phyloP scores from a whole-genome alignment of 1,140 invertebrate genomes.

The Sinonovacula constricta region DNA sequence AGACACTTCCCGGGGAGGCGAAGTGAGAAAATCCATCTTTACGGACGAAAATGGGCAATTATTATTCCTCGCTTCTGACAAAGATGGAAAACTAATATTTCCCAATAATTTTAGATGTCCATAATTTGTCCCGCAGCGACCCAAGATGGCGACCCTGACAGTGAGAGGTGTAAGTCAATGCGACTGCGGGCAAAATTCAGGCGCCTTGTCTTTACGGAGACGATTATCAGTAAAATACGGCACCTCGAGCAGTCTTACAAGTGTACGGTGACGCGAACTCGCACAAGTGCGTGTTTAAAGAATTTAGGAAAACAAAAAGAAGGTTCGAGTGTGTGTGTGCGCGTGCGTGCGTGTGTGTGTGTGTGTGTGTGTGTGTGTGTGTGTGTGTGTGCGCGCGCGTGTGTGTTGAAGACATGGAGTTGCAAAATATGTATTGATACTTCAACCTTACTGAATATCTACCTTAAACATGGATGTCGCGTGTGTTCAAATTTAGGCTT shows the following conservation, averaged over 20 bases:
- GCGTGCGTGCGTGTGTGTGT: no score
- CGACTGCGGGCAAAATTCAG: not conserved
- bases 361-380: no score
- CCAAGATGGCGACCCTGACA: not conserved
- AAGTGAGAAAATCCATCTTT: slow-evolving; percentile 42
- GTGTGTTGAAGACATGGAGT: no score
- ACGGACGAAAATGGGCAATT: slow-evolving; percentile 47
- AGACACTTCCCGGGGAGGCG: slow-evolving; percentile 19
- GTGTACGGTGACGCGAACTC: no score
- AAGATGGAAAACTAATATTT: slow-evolving; percentile 54
- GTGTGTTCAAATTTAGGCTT: no score
- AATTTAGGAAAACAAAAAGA: no score
- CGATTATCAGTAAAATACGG: not conserved
- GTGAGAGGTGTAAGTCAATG: not conserved
- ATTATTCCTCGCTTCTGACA: slow-evolving; percentile 38
- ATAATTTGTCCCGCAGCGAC: slow-evolving; percentile 39
- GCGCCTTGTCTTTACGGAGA: not conserved
- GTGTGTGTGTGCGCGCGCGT: no score
- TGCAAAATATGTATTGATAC: no score
- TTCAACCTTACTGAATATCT: no score
- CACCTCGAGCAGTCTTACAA: not conserved
- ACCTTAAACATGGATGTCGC: no score
- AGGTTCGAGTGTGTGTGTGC: no score
- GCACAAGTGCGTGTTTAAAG: no score
- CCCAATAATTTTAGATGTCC: slow-evolving; percentile 48